A percentile compares a stretch with the other conserved stretches of the same genome.
phyloP scores from a whole-genome alignment of 2,797 vertebrate genomes.

The Mycteria americana region DNA sequence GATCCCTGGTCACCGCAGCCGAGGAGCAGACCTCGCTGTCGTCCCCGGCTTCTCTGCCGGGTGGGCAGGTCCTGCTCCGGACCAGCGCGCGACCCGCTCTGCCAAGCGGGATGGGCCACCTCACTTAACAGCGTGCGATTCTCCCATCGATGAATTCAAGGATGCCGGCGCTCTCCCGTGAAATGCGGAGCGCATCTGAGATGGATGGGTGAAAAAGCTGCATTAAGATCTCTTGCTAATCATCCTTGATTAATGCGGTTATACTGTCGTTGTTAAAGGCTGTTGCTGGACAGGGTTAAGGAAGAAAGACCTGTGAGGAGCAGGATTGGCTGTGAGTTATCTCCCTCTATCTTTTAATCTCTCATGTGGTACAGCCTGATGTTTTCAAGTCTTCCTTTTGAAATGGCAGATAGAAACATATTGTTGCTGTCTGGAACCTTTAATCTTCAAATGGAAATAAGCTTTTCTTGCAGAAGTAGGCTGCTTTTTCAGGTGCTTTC shows the following conservation, averaged over 20 bases:
- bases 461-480: conserved; percentile 40
- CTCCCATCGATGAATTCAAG: background rate
- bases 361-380: background rate
- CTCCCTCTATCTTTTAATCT: conserved; percentile 47
- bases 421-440: conserved; percentile 51
- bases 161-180: background rate
- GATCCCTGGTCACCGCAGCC: background rate
- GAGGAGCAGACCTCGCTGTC: background rate
- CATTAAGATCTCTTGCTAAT: background rate
- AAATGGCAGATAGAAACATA: conserved; percentile 53
- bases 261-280: background rate
- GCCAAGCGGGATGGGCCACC: background rate
- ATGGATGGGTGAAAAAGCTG: background rate
- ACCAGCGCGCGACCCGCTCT: accelerated
- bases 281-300: conserved; percentile 24
- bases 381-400: conserved; percentile 30
- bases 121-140: accelerated
- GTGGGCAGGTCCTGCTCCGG: background rate
- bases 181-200: accelerated
- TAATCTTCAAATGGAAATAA: conserved; percentile 56
- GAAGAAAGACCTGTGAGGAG: conserved; percentile 7
- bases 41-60: background rate
- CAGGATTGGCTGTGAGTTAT: conserved; percentile 17
- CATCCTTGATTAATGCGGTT: background rate
- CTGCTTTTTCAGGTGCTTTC: conserved; percentile 51